Percentiles rank a stretch among this genome's conserved stretches.
phyloP scores from a whole-genome alignment of 2,797 vertebrate genomes.

The Danio aesculapii region DNA sequence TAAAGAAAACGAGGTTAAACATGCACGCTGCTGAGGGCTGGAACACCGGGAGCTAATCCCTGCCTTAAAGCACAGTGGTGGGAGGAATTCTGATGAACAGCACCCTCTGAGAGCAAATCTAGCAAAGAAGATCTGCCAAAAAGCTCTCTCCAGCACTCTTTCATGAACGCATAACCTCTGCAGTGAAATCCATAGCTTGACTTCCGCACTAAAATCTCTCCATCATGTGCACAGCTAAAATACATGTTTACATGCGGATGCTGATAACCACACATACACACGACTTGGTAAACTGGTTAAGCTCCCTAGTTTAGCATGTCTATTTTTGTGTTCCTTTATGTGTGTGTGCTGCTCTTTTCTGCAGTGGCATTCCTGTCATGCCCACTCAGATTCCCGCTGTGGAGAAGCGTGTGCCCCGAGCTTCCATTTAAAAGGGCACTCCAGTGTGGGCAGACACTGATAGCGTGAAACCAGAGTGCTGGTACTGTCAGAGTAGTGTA shows the following conservation, averaged over 20 bases:
- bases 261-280: not conserved
- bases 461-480: slow-evolving; percentile 48
- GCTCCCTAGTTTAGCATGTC: slow-evolving; percentile 11
- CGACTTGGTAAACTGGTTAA: not conserved
- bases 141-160: not conserved
- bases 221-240: not conserved
- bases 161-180: slow-evolving; percentile 2
- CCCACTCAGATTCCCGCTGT: slow-evolving; percentile 43
- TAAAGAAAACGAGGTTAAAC: slow-evolving; percentile 52
- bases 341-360: slow-evolving; percentile 41
- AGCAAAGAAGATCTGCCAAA: slow-evolving; percentile 19
- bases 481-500: slow-evolving; percentile 26
- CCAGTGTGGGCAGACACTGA: slow-evolving; percentile 43
- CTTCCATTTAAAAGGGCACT: slow-evolving; percentile 47
- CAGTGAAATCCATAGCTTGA: slow-evolving; percentile 20
- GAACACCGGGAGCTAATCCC: slow-evolving; percentile 64
- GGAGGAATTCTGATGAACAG: slow-evolving; percentile 67
- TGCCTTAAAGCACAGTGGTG: slow-evolving; percentile 62
- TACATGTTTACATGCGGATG: slow-evolving; percentile 7
- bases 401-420: slow-evolving; percentile 21
- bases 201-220: slow-evolving; percentile 28
- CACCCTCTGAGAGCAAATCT: slow-evolving; percentile 47
- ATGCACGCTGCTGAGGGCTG: slow-evolving; percentile 63
- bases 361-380: slow-evolving; percentile 49
- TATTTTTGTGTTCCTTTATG: too few species aligned